Evolutionary conservation across 35 echinoderm and acorn worm genomes (phyloP).

Genomic region (Ophioderma brevispina): DNA sequence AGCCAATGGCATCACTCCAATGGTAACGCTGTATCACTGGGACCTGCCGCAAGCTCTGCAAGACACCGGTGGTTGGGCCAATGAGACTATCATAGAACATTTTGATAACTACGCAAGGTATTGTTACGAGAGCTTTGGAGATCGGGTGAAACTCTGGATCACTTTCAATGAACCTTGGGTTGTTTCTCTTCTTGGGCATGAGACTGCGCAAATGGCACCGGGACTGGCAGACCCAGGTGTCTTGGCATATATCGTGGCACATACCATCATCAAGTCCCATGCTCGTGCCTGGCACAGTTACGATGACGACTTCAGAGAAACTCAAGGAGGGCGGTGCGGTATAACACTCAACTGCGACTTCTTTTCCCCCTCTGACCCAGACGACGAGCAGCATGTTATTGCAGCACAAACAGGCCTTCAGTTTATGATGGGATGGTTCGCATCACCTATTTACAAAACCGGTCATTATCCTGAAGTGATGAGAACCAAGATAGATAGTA

Average conservation of each 20-base stretch:
- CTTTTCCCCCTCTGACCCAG: conserved; percentile 29
- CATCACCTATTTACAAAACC: conserved; percentile 77
- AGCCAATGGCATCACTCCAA: conserved; percentile 52
- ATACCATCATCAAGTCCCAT: conserved; percentile 68
- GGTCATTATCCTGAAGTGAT: conserved; percentile 93
- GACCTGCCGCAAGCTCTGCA: conserved; percentile 70
- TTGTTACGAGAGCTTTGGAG: conserved; percentile 68
- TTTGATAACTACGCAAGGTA: conserved; percentile 75
- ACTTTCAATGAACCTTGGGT: conserved; percentile 87
- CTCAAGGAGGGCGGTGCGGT: conserved; percentile 34
- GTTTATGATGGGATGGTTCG: conserved; percentile 95
- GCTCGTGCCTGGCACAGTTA: conserved; percentile 68
- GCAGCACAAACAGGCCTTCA: conserved; percentile 74
- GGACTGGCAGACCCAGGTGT: conserved; percentile 36
- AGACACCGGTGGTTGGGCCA: conserved; percentile 57
- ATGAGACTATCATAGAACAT: conserved; percentile 36
- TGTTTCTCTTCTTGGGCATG: conserved; percentile 33
- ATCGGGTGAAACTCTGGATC: conserved; percentile 74
- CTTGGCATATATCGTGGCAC: conserved; percentile 39
- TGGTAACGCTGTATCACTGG: conserved; percentile 88
- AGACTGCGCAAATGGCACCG: conserved; percentile 51
- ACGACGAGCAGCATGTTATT: conserved; percentile 36
- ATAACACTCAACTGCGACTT: conserved; percentile 73
- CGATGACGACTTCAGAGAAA: conserved; percentile 26
- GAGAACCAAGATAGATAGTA: conserved; percentile 71